phyloP scores from a whole-genome alignment of 2,888 invertebrate species.

The Parapristionchus giblindavisi region DNA sequence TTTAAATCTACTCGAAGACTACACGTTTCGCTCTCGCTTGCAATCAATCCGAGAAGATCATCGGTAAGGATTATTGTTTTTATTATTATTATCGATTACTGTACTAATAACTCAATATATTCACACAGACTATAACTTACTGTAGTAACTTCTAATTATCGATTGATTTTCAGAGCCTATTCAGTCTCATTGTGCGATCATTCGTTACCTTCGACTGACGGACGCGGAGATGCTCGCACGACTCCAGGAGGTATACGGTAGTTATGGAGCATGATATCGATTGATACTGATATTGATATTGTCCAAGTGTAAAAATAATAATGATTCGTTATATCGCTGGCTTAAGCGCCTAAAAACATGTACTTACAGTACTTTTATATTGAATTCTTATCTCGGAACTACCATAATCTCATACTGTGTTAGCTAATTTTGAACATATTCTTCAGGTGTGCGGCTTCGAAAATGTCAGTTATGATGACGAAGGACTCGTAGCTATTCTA shows the following conservation, averaged over 20 bases:
- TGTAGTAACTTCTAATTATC: not conserved
- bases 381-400: not conserved
- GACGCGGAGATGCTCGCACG: slow-evolving; percentile 90
- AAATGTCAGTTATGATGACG: slow-evolving; percentile 82
- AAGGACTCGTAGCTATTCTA: slow-evolving; percentile 92
- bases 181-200: slow-evolving; percentile 95
- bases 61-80: slow-evolving; percentile 72
- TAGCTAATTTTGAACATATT: not conserved
- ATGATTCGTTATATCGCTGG: too few relatives aligned
- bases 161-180: slow-evolving; percentile 81
- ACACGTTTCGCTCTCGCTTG: slow-evolving; percentile 97
- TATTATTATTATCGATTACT: not conserved
- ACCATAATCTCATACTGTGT: not conserved
- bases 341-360: too few relatives aligned
- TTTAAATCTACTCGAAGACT: slow-evolving; percentile 97
- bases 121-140: not conserved
- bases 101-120: not conserved
- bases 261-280: not conserved
- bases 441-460: slow-evolving; percentile 16
- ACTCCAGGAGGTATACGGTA: slow-evolving; percentile 76
- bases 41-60: slow-evolving; percentile 97
- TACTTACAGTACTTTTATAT: not conserved
- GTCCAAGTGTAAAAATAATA: too few relatives aligned
- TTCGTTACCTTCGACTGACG: slow-evolving; percentile 87
- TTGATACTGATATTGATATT: not conserved